Evolutionary conservation across 2,888 invertebrate species (phyloP), one percentile per base, ranked within the genome.

Genomic region (Sarcophaga rosellei): DNA sequence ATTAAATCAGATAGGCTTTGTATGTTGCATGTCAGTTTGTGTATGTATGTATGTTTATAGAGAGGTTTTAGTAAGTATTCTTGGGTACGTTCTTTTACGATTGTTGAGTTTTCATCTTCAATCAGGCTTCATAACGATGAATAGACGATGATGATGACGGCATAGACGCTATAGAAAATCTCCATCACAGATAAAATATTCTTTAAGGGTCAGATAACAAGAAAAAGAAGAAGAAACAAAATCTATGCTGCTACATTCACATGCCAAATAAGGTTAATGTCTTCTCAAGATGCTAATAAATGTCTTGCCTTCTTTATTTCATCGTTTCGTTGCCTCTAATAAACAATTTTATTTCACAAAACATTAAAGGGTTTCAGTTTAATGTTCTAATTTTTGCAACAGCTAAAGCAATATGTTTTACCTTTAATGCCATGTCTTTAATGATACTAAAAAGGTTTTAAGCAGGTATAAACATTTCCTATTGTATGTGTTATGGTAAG

Each of bases 31-130:
- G 35, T 1, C 6, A 1, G 35, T 35, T 35, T 5, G 35, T 35
- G 35, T 35, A 35, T 35, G 35, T 5, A 6, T 35, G 35, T 35
- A 35, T 35, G 35, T 35, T 35, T 10, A 35, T 35, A 35, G 35
- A 35, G 35, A 35, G 35, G 2, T 35, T 35, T 35, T 35, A 35
- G 35, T 35, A 35, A 20, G 59, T 17, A 47, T 47, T 35, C 59
- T n/a, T 59, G 0, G 0, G 69, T 65, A 57, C 21, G 53, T 68
- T 15, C 45, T 69, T 84, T 78, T 69, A 79, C 59, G 78, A 59
- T 79, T 78, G 69, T 79, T 69, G 74, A 83, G 74, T 75, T 84
- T 78, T 79, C 69, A 61, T 69, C 57, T 74, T 83, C 20, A 81
- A 70, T 79, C 66, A 66, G 35, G 1, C 57, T 78, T 69, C 20